Percentiles rank a stretch among this genome's conserved stretches.
phyloP scores from a whole-genome alignment of 2,113 vertebrate species.

The Gadus chalcogrammus region DNA sequence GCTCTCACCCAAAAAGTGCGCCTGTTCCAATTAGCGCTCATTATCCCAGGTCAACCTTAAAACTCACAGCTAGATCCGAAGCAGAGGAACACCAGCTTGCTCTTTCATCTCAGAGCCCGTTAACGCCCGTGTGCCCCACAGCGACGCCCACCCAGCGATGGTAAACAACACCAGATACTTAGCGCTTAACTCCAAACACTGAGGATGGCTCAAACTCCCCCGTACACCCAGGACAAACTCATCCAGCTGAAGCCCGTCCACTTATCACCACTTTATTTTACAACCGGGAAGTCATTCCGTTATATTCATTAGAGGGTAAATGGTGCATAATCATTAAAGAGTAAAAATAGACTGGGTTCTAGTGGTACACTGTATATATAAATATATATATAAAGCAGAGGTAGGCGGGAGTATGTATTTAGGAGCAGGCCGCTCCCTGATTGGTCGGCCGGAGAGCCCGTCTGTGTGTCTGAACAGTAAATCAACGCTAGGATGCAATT shows the following conservation, averaged over 20 bases:
- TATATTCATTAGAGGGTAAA: neutral
- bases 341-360: neutral
- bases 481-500: slow-evolving; percentile 73
- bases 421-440: slow-evolving; percentile 42
- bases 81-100: slow-evolving; percentile 29
- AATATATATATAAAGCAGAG: too few species aligned
- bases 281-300: too few species aligned
- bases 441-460: slow-evolving; percentile 30
- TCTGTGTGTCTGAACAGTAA: slow-evolving; percentile 62
- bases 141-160: slow-evolving; percentile 32
- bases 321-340: neutral
- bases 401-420: slow-evolving; percentile 50
- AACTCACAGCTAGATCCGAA: slow-evolving; percentile 44
- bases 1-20: too few species aligned
- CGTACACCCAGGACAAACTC: slow-evolving; percentile 20
- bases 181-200: slow-evolving; percentile 28
- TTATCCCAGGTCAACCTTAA: slow-evolving; percentile 44
- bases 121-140: slow-evolving; percentile 31
- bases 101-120: slow-evolving; percentile 23
- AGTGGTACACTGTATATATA: neutral
- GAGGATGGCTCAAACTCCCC: slow-evolving; percentile 34
- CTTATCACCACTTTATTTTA: too few species aligned
- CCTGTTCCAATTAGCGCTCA: neutral
- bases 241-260: neutral
- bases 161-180: slow-evolving; percentile 53